These are phyloP conservation scores for Apis cerana DNA, from an alignment of 1,140 invertebrate genomes.

Conservation along the genomic window DNA sequence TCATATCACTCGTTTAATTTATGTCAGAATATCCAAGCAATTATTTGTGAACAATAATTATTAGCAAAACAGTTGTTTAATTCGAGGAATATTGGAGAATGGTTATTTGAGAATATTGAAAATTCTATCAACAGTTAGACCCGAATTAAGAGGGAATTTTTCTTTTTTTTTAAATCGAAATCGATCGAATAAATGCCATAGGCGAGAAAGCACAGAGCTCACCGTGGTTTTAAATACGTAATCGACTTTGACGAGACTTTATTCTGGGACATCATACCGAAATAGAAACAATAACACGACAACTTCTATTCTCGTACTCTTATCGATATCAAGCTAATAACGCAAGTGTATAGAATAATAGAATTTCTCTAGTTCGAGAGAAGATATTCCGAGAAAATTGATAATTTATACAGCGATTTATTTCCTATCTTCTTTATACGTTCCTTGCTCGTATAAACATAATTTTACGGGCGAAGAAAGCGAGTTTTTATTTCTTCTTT, in stretches of 20 bases:
- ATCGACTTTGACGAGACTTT: constrained; percentile 28
- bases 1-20: no score
- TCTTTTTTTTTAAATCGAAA: not conserved
- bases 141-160: not conserved
- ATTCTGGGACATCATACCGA: constrained; percentile 11
- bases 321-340: not conserved
- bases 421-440: no score
- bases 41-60: no score
- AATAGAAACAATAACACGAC: constrained; percentile 5
- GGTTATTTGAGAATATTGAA: no score
- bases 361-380: not conserved
- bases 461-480: no score
- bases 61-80: no score
- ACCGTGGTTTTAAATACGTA: not conserved
- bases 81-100: no score
- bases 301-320: constrained; percentile 10
- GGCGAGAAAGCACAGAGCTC: not conserved
- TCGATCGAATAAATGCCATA: not conserved
- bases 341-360: not conserved
- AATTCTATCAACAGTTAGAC: no score
- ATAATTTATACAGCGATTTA: no score
- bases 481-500: no score
- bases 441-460: no score
- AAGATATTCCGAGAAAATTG: not conserved
- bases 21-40: no score